Conservation (phyloP, 2,888 invertebrate species). For the Rhingia campestris region DNA sequence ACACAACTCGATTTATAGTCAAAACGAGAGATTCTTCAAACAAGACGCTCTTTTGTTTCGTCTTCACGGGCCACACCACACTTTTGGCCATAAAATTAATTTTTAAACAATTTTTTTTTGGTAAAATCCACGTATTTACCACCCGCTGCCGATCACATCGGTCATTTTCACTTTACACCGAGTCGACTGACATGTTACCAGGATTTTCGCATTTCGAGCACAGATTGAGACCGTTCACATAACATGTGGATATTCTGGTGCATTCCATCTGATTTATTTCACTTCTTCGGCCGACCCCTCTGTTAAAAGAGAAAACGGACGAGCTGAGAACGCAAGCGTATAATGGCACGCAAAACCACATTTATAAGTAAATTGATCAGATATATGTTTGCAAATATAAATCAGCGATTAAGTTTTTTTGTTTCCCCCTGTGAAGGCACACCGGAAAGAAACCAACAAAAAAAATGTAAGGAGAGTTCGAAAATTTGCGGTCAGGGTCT, state of each 20-base stretch:
- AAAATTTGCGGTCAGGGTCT: conserved; percentile 14
- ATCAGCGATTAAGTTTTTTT: conserved; percentile 66
- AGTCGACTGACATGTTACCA: conserved; percentile 38
- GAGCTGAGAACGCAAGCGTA: conserved; percentile 16
- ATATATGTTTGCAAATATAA: conserved; percentile 75
- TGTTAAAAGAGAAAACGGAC: conserved; percentile 16
- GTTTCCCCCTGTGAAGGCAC: conserved; percentile 12
- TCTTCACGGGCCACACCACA: not conserved
- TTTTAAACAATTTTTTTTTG: not conserved
- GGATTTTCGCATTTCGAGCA: conserved; percentile 11
- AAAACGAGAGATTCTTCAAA: conserved; percentile 6
- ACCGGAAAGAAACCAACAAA: conserved; percentile 15
- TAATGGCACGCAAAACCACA: conserved; percentile 69
- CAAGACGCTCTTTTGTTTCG: conserved; percentile 18
- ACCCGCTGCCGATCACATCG: conserved; percentile 50
- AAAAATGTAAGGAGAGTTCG: not conserved
- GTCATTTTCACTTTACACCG: conserved; percentile 56
- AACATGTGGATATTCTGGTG: not conserved
- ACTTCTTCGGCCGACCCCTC: not conserved
- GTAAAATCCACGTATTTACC: conserved; percentile 17
- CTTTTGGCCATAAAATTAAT: not conserved
- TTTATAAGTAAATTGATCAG: conserved; percentile 75
- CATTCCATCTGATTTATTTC: conserved; percentile 42
- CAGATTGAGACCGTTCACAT: conserved; percentile 23
- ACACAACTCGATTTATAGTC: conserved; percentile 27